Base-by-base conservation (phyloP, 2,888 invertebrate genomes). In the Cistogaster globosa region DNA sequence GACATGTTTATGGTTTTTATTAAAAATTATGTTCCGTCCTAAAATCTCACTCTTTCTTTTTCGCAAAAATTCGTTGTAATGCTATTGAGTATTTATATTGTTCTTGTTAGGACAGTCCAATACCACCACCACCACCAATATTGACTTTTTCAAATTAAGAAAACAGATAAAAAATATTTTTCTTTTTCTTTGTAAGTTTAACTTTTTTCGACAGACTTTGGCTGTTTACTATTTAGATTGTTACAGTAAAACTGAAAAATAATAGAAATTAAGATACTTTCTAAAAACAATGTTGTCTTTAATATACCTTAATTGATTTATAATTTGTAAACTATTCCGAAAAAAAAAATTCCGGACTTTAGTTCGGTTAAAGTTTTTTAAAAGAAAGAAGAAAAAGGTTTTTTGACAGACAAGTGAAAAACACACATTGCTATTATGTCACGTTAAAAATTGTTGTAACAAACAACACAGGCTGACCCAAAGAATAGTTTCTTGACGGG, bases 1-100 rank as follows among this genome's bases (percentile, higher is more conserved):
- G 91, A 91, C 91, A 91, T 91, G 53, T 74, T 83, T 55, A 45
- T 63, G 11, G 18, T 55, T 57, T 63, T 80, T 79, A 32, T 48
- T 36, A 74, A 69, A 55, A 67, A 38, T 18, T 60, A 53, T 60
- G 14, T 69, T 58, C 32, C 8, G 60, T 78, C 20, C 42, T 51
- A 69, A 85, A 32, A 71, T 82, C 85, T 85, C 85, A 85, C 84
- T 85, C 81, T 20, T 42, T n/a, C n/a, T n/a, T 57, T 67, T 53
- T 55, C 12, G 32, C 20, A 58, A 76, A 76, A 65, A 67, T 82
- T 85, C 85, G 85, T 82, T 85, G 82, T 75, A 22, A 53, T 69
- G 67, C 42, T 67, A 48, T 63, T 48, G 18, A 62, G 67, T 55
- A 67, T 86, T 81, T 74, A 77, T 65, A 63, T 78, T 85, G 69